These are phyloP conservation scores for Pluvialis apricaria DNA, from an alignment of 2,113 vertebrate species.

Conservation along the genomic window DNA sequence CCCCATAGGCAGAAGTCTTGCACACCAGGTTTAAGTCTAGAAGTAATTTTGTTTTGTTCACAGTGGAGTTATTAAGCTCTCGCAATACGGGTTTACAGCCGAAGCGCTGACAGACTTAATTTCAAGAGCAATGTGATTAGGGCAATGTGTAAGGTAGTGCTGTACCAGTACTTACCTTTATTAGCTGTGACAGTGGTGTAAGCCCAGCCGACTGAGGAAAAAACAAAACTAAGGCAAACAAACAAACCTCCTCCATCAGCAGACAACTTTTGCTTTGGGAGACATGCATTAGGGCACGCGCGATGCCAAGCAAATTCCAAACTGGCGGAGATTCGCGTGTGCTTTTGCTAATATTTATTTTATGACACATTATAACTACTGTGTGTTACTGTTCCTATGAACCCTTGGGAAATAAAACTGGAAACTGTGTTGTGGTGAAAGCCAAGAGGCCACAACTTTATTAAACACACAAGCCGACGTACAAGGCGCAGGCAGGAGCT, in stretches of 20 bases:
- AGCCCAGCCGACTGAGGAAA: neutral
- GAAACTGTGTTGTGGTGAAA: conserved; percentile 32
- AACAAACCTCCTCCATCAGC: neutral
- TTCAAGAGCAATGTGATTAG: conserved; percentile 23
- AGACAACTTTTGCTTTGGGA: neutral
- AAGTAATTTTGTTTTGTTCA: conserved; percentile 73
- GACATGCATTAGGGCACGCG: fast-evolving
- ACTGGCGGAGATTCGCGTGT: neutral
- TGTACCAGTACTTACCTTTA: conserved; percentile 35
- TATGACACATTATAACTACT: conserved; percentile 56
- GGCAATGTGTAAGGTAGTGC: neutral
- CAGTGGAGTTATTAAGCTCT: conserved; percentile 62
- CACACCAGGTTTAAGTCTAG: conserved; percentile 53
- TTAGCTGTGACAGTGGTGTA: conserved; percentile 39
- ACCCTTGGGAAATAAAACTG: conserved; percentile 68
- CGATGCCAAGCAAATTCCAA: conserved; percentile 16
- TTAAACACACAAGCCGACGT: conserved; percentile 12
- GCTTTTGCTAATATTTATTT: conserved; percentile 65
- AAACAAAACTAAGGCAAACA: neutral
- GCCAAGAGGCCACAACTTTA: conserved; percentile 61
- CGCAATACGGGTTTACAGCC: conserved; percentile 27
- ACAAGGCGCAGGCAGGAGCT: neutral
- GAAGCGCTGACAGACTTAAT: conserved; percentile 49
- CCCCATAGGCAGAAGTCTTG: conserved; percentile 12
- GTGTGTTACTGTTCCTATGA: conserved; percentile 22